Evolutionary conservation across 2,888 invertebrate genomes (phyloP).

Genomic region (Synanthedon andrenaeformis): DNA sequence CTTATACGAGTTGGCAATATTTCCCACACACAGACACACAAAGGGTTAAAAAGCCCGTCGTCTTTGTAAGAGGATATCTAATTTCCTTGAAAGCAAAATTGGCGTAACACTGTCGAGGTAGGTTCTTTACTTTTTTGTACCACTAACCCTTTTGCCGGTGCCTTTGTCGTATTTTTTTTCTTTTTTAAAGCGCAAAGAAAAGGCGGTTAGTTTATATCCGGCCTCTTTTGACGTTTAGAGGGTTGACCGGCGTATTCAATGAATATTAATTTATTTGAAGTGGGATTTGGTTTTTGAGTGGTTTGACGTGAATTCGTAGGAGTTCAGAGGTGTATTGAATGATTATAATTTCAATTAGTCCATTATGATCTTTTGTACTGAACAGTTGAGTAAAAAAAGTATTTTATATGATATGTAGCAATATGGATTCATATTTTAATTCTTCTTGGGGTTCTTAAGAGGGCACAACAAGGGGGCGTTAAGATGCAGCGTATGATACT

Average conservation of each 20-base stretch:
- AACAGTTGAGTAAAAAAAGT: background rate
- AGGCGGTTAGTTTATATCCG: constrained; percentile 71
- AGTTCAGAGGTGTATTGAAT: constrained; percentile 8
- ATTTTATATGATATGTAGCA: no score
- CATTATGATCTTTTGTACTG: constrained; percentile 3
- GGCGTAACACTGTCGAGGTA: constrained; percentile 63
- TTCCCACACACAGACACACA: constrained; percentile 62
- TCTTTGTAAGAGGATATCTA: constrained; percentile 66
- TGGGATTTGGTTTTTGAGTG: constrained; percentile 45
- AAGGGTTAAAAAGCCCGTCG: constrained; percentile 53
- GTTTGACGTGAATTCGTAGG: constrained; percentile 37
- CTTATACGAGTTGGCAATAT: constrained; percentile 27
- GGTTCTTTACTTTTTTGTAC: constrained; percentile 34
- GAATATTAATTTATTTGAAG: constrained; percentile 65
- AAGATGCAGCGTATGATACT: no score
- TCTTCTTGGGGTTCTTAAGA: no score
- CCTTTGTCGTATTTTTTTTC: constrained; percentile 42
- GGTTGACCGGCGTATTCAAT: constrained; percentile 56
- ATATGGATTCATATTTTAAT: no score
- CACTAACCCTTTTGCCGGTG: constrained; percentile 48
- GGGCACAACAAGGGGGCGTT: no score
- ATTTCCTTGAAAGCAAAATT: constrained; percentile 69
- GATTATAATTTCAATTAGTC: constrained; percentile 3
- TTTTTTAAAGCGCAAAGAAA: constrained; percentile 59
- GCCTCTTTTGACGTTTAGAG: constrained; percentile 55